These are phyloP conservation scores for Paramormyrops kingsleyae DNA, from an alignment of 2,113 vertebrate genomes.

Conservation along the genomic window DNA sequence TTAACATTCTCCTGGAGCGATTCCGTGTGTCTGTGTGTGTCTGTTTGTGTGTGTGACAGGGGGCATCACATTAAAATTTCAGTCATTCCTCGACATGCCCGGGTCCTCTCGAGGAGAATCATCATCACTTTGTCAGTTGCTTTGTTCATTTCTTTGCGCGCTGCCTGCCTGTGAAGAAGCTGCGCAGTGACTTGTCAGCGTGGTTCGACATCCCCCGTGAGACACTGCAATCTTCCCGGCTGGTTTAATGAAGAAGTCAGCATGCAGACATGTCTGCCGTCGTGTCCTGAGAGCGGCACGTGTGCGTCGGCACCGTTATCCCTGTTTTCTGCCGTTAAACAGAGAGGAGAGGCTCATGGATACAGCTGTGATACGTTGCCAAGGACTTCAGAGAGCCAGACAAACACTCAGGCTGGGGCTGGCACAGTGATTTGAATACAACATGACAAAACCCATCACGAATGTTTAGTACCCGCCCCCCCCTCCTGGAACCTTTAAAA, in stretches of 20 bases:
- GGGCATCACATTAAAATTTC: conserved; percentile 6
- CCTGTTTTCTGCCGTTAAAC: neutral
- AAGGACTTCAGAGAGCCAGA: conserved; percentile 4
- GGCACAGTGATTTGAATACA: neutral
- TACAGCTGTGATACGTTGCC: neutral
- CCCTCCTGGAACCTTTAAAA: neutral
- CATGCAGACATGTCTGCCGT: neutral
- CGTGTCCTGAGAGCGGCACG: neutral
- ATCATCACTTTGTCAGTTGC: conserved; percentile 3
- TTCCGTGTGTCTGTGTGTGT: neutral
- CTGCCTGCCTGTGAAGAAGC: neutral
- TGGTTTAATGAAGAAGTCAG: neutral
- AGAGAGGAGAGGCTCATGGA: neutral
- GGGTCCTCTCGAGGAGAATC: neutral
- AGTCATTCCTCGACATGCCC: neutral
- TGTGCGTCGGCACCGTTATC: neutral
- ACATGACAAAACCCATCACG: neutral
- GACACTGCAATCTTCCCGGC: neutral
- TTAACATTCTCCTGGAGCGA: neutral
- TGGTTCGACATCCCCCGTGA: neutral
- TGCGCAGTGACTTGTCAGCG: neutral
- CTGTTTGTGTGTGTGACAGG: neutral
- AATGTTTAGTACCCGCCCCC: neutral
- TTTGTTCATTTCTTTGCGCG: conserved; percentile 4
- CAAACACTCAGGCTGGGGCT: neutral